These are phyloP conservation scores for Spinibarbus caldwelli DNA, from an alignment of 2,797 vertebrate genomes.

Conservation along the genomic window DNA sequence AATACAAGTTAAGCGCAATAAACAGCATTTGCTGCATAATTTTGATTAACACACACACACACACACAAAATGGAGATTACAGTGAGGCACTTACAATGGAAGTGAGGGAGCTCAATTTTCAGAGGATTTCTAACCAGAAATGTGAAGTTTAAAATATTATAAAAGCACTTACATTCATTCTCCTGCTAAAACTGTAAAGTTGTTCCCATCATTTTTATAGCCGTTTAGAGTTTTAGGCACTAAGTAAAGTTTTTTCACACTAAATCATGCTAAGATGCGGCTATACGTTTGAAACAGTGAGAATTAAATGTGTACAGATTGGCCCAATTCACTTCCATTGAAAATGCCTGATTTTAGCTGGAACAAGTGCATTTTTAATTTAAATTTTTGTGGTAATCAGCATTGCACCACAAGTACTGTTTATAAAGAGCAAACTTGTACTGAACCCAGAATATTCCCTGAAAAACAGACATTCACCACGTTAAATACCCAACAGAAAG, in stretches of 20 bases:
- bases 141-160: background rate
- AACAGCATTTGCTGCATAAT: background rate
- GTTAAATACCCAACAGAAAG: background rate
- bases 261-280: background rate
- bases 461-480: background rate
- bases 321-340: background rate
- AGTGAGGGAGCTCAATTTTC: too few species aligned
- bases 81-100: too few species aligned
- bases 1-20: too few species aligned
- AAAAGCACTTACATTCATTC: background rate
- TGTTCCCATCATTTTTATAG: background rate
- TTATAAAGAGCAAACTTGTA: background rate
- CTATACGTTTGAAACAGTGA: background rate
- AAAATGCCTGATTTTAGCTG: background rate
- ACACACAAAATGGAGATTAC: too few species aligned
- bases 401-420: too few species aligned
- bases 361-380: too few species aligned
- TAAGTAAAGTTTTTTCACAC: background rate
- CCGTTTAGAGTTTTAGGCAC: background rate
- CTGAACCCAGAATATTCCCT: background rate
- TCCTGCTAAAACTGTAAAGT: background rate
- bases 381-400: too few species aligned
- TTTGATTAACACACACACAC: background rate
- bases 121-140: background rate
- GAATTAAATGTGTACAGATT: background rate